phyloP scores from a whole-genome alignment of 2,113 vertebrate species.

The Lepus europaeus region DNA sequence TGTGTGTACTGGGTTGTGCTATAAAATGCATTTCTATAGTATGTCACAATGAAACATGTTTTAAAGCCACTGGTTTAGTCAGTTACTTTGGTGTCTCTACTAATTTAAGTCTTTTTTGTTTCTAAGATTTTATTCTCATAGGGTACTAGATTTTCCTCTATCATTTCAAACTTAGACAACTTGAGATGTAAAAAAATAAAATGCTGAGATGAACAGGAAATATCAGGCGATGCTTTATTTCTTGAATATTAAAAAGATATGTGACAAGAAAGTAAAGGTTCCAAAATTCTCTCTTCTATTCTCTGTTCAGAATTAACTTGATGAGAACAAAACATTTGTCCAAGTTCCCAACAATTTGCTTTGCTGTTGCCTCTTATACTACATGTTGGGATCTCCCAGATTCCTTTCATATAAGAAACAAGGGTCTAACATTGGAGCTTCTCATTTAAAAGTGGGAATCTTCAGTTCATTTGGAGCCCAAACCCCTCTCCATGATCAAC shows the following conservation, averaged over 20 bases:
- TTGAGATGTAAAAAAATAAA: not conserved
- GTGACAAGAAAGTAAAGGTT: not conserved
- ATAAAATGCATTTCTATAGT: conserved; percentile 3
- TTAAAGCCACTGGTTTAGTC: not conserved
- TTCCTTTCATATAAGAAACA: not conserved
- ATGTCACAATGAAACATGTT: not conserved
- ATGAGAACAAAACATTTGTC: not conserved
- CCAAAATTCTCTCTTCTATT: not conserved
- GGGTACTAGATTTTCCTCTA: not conserved
- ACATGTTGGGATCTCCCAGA: not conserved
- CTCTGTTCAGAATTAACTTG: not conserved
- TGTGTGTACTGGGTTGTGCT: not conserved
- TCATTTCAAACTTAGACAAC: conserved; percentile 1
- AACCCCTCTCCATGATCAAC: rapidly evolving
- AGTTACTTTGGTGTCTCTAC: not conserved
- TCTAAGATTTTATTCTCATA: not conserved
- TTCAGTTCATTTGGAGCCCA: not conserved
- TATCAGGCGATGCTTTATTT: not conserved
- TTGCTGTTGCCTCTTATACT: not conserved
- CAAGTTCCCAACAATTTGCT: not conserved
- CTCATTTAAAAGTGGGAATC: not conserved
- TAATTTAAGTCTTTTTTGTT: conserved; percentile 16
- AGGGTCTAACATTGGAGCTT: not conserved
- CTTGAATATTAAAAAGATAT: not conserved
- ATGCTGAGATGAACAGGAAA: not conserved